Evolutionary conservation across 2,113 vertebrate species (phyloP).

Genomic region (Speoplatyrhinus poulsoni): DNA sequence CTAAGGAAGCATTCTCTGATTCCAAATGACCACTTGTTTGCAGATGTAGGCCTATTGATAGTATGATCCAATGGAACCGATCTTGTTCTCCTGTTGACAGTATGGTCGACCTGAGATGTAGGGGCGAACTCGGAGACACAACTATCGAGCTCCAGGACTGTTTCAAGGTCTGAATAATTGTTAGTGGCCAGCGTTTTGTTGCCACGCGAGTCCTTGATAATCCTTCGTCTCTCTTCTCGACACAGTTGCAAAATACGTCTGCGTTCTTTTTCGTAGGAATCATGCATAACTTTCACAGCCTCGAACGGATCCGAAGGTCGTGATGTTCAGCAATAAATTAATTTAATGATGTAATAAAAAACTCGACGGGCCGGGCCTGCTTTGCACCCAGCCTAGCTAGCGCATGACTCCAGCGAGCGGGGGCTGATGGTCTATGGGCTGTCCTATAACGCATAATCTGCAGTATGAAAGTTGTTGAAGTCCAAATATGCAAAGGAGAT

Average conservation of each 20-base stretch:
- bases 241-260: conserved; percentile 53
- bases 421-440: conserved; percentile 69
- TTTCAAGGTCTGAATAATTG: conserved; percentile 27
- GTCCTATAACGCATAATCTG: conserved; percentile 8
- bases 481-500: conserved; percentile 50
- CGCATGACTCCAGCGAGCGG: conserved; percentile 66
- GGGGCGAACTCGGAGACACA: background rate
- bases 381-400: conserved; percentile 62
- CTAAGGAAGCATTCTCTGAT: conserved; percentile 10
- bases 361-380: conserved; percentile 59
- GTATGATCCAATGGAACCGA: conserved; percentile 38
- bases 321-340: conserved; percentile 50
- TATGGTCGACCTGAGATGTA: conserved; percentile 11
- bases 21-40: conserved; percentile 24
- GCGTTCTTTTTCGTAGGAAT: conserved; percentile 64
- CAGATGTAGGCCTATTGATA: conserved; percentile 19
- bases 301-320: conserved; percentile 33
- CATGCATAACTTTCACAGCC: conserved; percentile 56
- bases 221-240: conserved; percentile 47
- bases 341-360: conserved; percentile 64
- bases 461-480: conserved; percentile 51
- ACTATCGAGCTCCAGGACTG: conserved; percentile 15
- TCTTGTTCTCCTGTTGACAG: background rate
- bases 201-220: conserved; percentile 45
- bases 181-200: conserved; percentile 19